A percentile compares a stretch with the other conserved stretches of the same genome.
Evolutionary conservation across 23 tunicate genomes (phyloP).

Genomic region (Phallusia fumigata): DNA sequence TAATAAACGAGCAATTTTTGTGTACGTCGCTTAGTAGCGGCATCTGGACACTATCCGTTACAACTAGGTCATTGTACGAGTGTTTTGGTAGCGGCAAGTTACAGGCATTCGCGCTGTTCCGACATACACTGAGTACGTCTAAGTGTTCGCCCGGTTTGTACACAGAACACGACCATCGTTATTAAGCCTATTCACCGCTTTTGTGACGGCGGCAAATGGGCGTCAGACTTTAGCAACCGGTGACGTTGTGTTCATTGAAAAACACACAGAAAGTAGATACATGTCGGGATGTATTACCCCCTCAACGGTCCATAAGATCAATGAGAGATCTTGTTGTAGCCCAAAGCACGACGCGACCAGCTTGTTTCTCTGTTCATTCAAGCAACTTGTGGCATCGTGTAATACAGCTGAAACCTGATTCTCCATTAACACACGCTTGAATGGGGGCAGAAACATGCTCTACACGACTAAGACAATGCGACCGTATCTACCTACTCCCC

Average conservation of each 20-base stretch:
- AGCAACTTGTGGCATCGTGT: background rate
- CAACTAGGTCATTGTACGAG: background rate
- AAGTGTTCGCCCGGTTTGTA: too few species aligned
- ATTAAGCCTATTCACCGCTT: too few species aligned
- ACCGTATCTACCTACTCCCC: background rate
- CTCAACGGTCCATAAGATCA: conserved; percentile 3
- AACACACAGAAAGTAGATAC: background rate
- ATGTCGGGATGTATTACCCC: conserved; percentile 13
- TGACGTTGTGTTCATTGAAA: too few species aligned
- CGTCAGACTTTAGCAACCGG: too few species aligned
- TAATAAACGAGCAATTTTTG: background rate
- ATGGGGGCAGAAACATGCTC: background rate
- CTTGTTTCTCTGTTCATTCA: background rate
- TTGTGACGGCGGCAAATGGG: too few species aligned
- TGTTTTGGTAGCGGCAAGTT: background rate
- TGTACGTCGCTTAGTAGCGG: background rate
- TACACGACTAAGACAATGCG: background rate
- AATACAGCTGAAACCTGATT: background rate
- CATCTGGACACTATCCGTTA: background rate
- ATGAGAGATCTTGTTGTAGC: background rate
- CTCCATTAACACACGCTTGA: background rate
- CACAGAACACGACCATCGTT: too few species aligned
- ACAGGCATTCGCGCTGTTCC: background rate
- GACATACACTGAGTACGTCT: too few species aligned
- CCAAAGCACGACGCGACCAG: conserved; percentile 1